Evolutionary conservation across 2,888 invertebrate genomes (phyloP).

Genomic region (Allolobophora icterica): DNA sequence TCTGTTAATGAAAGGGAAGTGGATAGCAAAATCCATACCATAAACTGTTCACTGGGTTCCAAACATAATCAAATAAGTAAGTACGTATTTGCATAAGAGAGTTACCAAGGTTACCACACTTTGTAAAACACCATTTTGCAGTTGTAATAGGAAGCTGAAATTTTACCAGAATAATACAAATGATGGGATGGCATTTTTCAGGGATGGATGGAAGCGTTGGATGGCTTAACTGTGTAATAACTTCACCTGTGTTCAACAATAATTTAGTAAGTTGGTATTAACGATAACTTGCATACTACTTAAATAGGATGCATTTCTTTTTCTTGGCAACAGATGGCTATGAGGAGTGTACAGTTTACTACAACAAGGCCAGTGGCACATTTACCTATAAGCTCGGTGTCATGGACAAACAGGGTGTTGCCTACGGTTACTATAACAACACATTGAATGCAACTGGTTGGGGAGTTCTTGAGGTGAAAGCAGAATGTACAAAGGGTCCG

Average conservation of each 20-base stretch:
- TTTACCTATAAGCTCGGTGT: background rate
- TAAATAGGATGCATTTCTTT: background rate
- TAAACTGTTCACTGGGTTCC: no score
- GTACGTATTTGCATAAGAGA: no score
- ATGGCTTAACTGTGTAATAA: no score
- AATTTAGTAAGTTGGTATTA: background rate
- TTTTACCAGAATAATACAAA: no score
- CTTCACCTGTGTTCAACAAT: background rate
- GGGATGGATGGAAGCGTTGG: no score
- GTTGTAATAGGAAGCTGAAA: no score
- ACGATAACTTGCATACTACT: background rate
- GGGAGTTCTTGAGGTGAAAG: constrained; percentile 58
- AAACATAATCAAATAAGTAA: no score
- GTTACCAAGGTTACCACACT: no score
- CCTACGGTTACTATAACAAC: constrained; percentile 57
- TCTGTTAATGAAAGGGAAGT: no score
- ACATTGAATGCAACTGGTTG: constrained; percentile 57
- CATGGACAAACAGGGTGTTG: constrained; percentile 50
- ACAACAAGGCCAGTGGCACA: background rate
- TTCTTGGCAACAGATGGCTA: constrained; percentile 12
- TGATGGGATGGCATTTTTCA: no score
- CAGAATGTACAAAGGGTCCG: constrained; percentile 51
- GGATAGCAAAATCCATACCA: no score
- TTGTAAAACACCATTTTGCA: no score
- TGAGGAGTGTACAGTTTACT: background rate